Conservation (phyloP, 2,113 vertebrate species). For the Sprattus sprattus region DNA sequence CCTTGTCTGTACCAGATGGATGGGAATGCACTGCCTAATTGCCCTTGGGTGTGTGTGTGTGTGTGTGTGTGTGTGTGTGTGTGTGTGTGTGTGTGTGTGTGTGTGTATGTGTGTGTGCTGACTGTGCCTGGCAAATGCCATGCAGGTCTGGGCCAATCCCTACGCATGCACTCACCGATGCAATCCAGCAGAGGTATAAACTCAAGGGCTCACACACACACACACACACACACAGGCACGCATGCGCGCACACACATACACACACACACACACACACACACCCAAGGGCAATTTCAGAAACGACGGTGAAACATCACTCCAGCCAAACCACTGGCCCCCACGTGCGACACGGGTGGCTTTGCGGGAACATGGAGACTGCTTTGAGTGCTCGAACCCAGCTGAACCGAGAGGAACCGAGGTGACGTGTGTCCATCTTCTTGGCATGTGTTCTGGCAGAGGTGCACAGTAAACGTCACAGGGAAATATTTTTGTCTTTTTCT, state of each 20-base stretch:
- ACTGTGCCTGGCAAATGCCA: slow-evolving; percentile 28
- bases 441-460: background rate
- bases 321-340: background rate
- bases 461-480: background rate
- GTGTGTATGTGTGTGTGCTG: background rate
- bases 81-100: background rate
- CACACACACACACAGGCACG: too few species aligned
- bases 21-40: slow-evolving; percentile 54
- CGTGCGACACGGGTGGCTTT: background rate
- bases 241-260: too few species aligned
- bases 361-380: background rate
- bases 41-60: slow-evolving; percentile 49
- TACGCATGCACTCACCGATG: background rate
- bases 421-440: slow-evolving; percentile 42
- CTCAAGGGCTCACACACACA: background rate
- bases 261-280: background rate
- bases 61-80: background rate
- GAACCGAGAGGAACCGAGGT: slow-evolving; percentile 48
- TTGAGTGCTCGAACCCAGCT: slow-evolving; percentile 26
- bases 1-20: background rate
- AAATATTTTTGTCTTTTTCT: background rate
- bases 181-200: slow-evolving; percentile 8
- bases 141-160: slow-evolving; percentile 59
- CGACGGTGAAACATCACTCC: slow-evolving; percentile 21
- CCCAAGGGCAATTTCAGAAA: slow-evolving; percentile 25